Evolutionary conservation across 1,140 invertebrate species (phyloP), one percentile per base, ranked within the genome.

Genomic region (Oreohelix idahoensis): DNA sequence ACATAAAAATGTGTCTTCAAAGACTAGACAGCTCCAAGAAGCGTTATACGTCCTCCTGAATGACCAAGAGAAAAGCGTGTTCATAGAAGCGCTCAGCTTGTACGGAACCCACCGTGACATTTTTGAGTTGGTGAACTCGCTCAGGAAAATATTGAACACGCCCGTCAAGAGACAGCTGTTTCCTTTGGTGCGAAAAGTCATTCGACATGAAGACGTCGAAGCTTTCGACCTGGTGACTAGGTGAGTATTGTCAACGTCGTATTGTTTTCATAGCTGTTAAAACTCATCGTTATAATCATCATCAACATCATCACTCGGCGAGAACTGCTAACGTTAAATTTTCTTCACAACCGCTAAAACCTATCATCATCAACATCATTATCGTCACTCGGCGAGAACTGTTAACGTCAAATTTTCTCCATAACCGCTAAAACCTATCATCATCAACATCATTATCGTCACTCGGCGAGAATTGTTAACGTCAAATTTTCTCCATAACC

Each of bases 151-250:
- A 38, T 84, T 89, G 32, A 86, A 87, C 77, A 87, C 88, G 5
- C 88, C 88, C 0, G 85, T 84, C 20, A 89, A 89, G 69, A 63
- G 79, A 36, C 86, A 89, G 75, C 71, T 89, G 53, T 84, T 89
- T n/a, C 84, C 87, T 2, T n/a, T 89, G 26, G 86, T 89, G 29
- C 83, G 84, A 36, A 84, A 85, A 74, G 85, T 89, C 17, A 85
- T 88, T 63, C 84, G 84, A 29, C 77, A 36, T 15, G 51, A 77
- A 20, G 84, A 88, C 75, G 29, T 82, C 13, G 84, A 84, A 49
- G 84, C 84, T 2, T 88, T 88, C 69, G 86, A 87, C 39, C 70
- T 84, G 20, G 49, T 84, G 8, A 86, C 84, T 0, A 70, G 45
- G 79, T 80, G 66, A 80, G 79, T 71, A 73, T 26, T 32, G 53